Base-by-base conservation (phyloP, 2,797 vertebrate genomes). In the Argyrosomus regius region DNA sequence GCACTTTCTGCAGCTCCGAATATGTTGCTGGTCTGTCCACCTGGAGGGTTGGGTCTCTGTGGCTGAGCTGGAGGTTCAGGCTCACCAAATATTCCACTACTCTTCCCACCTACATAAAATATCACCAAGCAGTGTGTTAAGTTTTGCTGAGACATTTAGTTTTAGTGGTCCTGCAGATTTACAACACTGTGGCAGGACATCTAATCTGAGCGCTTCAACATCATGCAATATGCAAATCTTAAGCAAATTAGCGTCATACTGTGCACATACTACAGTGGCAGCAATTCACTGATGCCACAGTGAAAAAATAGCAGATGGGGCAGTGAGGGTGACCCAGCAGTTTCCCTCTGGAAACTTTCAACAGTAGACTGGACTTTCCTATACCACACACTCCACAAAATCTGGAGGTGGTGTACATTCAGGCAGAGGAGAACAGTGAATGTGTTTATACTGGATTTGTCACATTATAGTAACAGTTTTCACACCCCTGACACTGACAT, bases 41-140 rank as follows among this genome's bases (percentile, higher is more conserved):
- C 95, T 59, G 96, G 93, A 41, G 96, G 95, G 53, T 93, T 80
- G 56, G 92, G 73, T 80, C 91, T 96, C 39, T 93, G 94, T 61
- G 94, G 91, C 35, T 89, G 89, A 76, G 94, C 89, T 79, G 93
- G 82, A 65, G 96, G 75, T 45, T 87, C 83, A 6, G 95, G 84
- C 4, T 94, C 95, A 4, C 95, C 96, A 89, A 99, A 99, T 93
- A 99, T 99, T 5, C 97, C 98, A 61, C 98, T 99, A 77, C 94
- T 97, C 92, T 98, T 99, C 46, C 98, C 98, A 86, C 98, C 98
- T 99, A 91, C 22, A 93, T 18, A 12, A 78, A 72, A 17, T n/a
- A 80, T 56, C 14, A 80, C 7, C 18, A 72, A 70, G 18, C 52
- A 6, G 20, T 6, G 9, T 6, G 20, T 72, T 41, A 61, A 0